A percentile compares a stretch with the other conserved stretches of the same genome.
Evolutionary conservation across 2,888 invertebrate genomes (phyloP).

Genomic region (Octonoba sinensis): DNA sequence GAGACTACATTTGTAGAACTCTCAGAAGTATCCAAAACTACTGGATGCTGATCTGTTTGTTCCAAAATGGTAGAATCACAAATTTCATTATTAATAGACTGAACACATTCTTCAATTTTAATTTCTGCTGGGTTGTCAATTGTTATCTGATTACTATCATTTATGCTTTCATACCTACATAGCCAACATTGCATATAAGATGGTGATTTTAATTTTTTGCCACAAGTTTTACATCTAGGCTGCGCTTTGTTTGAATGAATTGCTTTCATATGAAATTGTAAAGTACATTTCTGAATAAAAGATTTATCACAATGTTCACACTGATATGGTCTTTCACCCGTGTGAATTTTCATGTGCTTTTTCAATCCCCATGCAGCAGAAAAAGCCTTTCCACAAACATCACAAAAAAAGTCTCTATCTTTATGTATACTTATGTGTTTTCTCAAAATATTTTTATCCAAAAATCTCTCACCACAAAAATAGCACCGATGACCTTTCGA

Average conservation of each 20-base stretch:
- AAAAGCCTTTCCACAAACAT: conserved; percentile 53
- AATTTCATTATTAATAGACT: not conserved
- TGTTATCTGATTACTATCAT: not conserved
- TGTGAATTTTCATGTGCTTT: conserved; percentile 58
- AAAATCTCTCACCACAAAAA: conserved; percentile 53
- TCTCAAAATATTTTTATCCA: conserved; percentile 46
- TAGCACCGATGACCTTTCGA: conserved; percentile 56
- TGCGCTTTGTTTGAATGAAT: conserved; percentile 44
- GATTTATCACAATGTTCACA: conserved; percentile 49
- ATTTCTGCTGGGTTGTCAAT: not conserved
- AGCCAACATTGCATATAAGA: conserved; percentile 47
- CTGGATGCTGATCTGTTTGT: not conserved
- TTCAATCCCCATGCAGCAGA: conserved; percentile 48
- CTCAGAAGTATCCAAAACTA: not conserved
- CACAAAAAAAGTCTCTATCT: conserved; percentile 52
- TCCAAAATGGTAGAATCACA: not conserved
- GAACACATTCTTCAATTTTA: not conserved
- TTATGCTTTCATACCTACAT: conserved; percentile 44
- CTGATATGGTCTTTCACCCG: conserved; percentile 47
- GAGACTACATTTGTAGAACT: not conserved
- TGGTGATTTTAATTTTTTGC: conserved; percentile 45
- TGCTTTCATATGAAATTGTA: conserved; percentile 57
- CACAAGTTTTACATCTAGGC: conserved; percentile 49
- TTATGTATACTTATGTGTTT: conserved; percentile 60
- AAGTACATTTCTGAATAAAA: conserved; percentile 52